A percentile compares a stretch with the other conserved stretches of the same genome.
These are phyloP conservation scores for Pelodiscus sinensis DNA, from an alignment of 2,113 vertebrate species.

Conservation along the genomic window DNA sequence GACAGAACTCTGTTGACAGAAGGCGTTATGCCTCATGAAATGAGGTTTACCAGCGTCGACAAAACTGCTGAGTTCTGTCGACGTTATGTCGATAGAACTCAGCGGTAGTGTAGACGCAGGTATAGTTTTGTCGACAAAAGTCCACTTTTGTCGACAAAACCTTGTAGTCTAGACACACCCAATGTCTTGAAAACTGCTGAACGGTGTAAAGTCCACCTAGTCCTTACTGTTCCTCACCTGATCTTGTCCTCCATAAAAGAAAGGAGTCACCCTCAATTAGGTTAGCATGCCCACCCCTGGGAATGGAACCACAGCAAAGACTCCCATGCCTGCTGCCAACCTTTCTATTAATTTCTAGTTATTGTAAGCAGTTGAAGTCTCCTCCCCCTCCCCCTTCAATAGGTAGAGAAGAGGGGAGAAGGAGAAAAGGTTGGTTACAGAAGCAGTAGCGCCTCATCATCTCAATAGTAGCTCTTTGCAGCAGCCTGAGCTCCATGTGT, in stretches of 20 bases:
- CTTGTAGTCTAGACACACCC: too few species aligned
- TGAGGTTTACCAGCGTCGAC: too few species aligned
- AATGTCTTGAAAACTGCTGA: neutral
- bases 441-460: neutral
- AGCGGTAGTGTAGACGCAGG: too few species aligned
- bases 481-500: neutral
- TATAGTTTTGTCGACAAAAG: too few species aligned
- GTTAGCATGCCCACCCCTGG: neutral
- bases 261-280: neutral
- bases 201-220: neutral
- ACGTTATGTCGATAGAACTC: too few species aligned
- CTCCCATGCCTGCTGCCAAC: accelerated
- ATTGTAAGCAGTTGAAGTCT: neutral
- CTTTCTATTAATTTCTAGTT: neutral
- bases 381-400: neutral
- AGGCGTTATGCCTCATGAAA: too few species aligned
- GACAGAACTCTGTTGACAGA: too few species aligned
- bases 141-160: too few species aligned
- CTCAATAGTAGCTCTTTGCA: neutral
- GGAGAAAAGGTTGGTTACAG: neutral
- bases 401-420: neutral
- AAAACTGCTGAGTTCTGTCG: too few species aligned
- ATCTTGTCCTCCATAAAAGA: neutral
- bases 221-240: neutral
- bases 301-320: neutral